Evolutionary conservation across 2,888 invertebrate species (phyloP).

Genomic region (Caenorhabditis wallacei): DNA sequence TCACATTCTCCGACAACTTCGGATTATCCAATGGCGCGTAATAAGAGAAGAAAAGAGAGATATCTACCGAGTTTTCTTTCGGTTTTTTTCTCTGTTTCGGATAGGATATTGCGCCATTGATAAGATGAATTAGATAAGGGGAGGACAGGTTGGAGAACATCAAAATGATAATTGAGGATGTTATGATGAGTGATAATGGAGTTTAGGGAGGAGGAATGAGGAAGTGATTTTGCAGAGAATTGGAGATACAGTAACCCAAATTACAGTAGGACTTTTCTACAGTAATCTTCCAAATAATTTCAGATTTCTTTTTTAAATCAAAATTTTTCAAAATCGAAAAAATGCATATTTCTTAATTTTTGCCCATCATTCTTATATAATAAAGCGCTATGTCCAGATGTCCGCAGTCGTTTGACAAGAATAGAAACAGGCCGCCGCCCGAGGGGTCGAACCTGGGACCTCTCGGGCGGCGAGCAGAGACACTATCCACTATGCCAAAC

Average conservation of each 20-base stretch:
- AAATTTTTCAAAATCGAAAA: too few species aligned
- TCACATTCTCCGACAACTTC: conserved; percentile 14
- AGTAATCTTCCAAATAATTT: too few species aligned
- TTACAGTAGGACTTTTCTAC: not conserved
- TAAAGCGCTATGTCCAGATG: too few species aligned
- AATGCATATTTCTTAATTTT: too few species aligned
- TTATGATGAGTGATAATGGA: not conserved
- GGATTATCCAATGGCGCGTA: conserved; percentile 49
- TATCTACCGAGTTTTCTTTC: conserved; percentile 45
- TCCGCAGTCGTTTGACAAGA: too few species aligned
- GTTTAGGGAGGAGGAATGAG: not conserved
- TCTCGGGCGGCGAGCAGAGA: too few species aligned
- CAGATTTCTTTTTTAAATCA: too few species aligned
- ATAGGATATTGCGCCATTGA: conserved; percentile 33
- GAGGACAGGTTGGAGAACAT: not conserved
- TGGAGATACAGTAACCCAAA: not conserved
- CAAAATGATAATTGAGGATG: not conserved
- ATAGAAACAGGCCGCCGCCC: too few species aligned
- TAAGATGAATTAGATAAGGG: not conserved
- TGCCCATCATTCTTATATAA: too few species aligned
- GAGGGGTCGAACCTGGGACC: too few species aligned
- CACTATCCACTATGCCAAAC: too few species aligned
- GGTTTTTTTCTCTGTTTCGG: conserved; percentile 5
- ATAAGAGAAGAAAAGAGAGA: conserved; percentile 2
- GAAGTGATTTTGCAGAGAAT: not conserved